Evolutionary conservation across 53 echinoderm and acorn worm species (phyloP).

Genomic region (Hippasteria phrygiana): DNA sequence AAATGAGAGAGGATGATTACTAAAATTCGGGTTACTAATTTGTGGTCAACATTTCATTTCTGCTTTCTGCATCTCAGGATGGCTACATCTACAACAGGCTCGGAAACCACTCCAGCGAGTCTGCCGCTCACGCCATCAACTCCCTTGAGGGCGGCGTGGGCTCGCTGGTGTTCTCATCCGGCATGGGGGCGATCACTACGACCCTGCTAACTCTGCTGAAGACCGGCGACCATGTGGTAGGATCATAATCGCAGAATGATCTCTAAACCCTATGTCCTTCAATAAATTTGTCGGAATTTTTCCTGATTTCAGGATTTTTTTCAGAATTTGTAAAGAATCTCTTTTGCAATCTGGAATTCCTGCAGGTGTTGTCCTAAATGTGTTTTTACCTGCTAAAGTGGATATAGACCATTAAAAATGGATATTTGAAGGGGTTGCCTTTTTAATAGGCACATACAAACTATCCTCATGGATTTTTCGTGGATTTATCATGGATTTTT

Average conservation of each 20-base stretch:
- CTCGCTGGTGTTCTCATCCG: conserved; percentile 79
- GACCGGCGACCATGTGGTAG: conserved; percentile 91
- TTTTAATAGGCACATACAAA: too few species aligned
- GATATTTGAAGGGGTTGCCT: too few species aligned
- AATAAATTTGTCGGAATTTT: too few species aligned
- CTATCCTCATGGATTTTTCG: too few species aligned
- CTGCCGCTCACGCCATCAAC: conserved; percentile 88
- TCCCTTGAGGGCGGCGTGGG: conserved; percentile 90
- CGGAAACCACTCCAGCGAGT: conserved; percentile 84
- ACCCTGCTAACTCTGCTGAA: conserved; percentile 81
- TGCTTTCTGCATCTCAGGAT: conserved; percentile 59
- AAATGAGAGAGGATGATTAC: background rate
- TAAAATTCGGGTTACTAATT: background rate
- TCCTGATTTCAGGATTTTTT: too few species aligned
- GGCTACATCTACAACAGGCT: conserved; percentile 91
- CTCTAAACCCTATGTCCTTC: background rate
- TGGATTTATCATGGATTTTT: too few species aligned
- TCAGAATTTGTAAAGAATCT: too few species aligned
- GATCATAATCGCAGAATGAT: background rate
- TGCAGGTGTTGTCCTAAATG: too few species aligned
- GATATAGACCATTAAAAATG: too few species aligned
- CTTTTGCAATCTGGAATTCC: too few species aligned
- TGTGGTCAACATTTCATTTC: background rate
- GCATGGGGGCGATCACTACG: conserved; percentile 91
- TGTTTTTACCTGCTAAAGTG: too few species aligned